These are phyloP conservation scores for Perithous albicinctus DNA, from an alignment of 2,888 invertebrate genomes.

Conservation along the genomic window DNA sequence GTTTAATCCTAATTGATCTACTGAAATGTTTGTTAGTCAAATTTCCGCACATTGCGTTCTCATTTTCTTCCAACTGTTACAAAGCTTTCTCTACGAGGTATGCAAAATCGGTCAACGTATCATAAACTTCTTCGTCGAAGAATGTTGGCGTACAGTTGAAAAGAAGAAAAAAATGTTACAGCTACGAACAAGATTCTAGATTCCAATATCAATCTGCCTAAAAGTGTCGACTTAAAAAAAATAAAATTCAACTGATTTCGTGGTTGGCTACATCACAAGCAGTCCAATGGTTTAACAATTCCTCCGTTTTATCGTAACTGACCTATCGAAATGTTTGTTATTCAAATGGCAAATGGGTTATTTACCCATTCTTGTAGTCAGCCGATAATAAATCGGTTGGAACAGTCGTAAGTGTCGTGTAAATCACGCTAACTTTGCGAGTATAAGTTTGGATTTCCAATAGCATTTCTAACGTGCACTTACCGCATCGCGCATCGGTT, in stretches of 20 bases:
- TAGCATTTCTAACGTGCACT: conserved; percentile 49
- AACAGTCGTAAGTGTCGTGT: conserved; percentile 7
- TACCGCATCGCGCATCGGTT: conserved; percentile 66
- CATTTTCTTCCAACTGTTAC: no score
- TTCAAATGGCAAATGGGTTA: conserved; percentile 52
- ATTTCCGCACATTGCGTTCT: no score
- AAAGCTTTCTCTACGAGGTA: no score
- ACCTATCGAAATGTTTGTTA: conserved; percentile 47
- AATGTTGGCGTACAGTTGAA: no score
- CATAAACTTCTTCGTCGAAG: no score
- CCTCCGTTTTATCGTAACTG: conserved; percentile 41
- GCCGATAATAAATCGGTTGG: not conserved
- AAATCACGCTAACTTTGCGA: conserved; percentile 38
- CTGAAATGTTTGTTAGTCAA: no score
- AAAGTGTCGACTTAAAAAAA: no score
- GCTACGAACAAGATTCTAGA: no score
- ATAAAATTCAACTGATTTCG: not conserved
- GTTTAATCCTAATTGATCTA: no score
- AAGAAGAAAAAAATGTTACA: no score
- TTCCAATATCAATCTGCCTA: no score
- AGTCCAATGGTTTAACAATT: conserved; percentile 1
- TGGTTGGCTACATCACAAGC: not conserved
- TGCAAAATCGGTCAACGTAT: no score
- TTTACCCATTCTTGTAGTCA: not conserved
- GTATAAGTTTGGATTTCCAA: conserved; percentile 44